Evolutionary conservation across 2,888 invertebrate genomes (phyloP).

Genomic region (Eupithecia dodoneata): DNA sequence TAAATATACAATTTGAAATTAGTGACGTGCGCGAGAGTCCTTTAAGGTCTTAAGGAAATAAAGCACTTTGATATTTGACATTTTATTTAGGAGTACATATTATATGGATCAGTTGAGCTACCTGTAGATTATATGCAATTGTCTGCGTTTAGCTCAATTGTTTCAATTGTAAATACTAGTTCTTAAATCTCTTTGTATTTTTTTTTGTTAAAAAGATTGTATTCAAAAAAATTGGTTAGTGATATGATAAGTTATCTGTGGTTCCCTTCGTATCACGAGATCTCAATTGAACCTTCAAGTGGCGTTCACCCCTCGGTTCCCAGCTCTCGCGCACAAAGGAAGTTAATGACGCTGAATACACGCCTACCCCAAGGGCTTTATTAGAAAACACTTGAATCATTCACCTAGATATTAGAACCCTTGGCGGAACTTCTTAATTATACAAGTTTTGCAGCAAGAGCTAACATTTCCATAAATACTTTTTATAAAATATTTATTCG

Average conservation of each 20-base stretch:
- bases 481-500: not conserved
- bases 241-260: slow-evolving; percentile 36
- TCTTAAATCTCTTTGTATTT: too few relatives aligned
- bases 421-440: slow-evolving; percentile 46
- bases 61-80: too few relatives aligned
- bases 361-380: slow-evolving; percentile 66
- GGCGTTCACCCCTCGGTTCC: slow-evolving; percentile 69
- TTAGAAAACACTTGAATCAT: slow-evolving; percentile 66
- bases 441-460: not conserved
- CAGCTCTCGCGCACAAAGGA: slow-evolving; percentile 66
- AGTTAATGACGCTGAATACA: slow-evolving; percentile 76
- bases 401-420: slow-evolving; percentile 54
- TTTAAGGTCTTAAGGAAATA: too few relatives aligned
- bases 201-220: too few relatives aligned
- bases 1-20: too few relatives aligned
- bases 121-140: too few relatives aligned
- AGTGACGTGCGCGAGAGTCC: too few relatives aligned
- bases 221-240: not conserved
- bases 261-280: slow-evolving; percentile 56
- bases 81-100: too few relatives aligned
- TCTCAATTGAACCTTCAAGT: slow-evolving; percentile 76
- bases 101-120: too few relatives aligned
- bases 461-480: not conserved
- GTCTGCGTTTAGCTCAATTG: too few relatives aligned
- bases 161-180: too few relatives aligned